These are phyloP conservation scores for Epicampocera succincta DNA, from an alignment of 2,888 invertebrate genomes.

Conservation along the genomic window DNA sequence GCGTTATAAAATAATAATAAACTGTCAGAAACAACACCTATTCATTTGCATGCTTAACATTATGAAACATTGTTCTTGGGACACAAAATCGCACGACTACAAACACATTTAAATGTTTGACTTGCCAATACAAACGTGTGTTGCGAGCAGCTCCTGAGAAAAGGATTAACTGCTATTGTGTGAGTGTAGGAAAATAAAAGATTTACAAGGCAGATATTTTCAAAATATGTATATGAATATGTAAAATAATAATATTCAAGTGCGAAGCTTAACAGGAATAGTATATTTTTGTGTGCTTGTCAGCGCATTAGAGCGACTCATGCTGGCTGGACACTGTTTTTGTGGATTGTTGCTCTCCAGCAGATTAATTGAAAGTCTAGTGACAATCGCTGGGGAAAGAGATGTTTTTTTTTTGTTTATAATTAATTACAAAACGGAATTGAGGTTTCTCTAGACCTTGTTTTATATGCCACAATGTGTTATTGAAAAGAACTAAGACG, in stretches of 20 bases:
- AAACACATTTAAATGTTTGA: background rate
- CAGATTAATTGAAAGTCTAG: too few species aligned
- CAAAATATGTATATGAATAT: background rate
- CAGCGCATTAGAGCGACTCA: too few species aligned
- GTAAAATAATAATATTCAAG: constrained; percentile 22
- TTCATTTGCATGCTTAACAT: constrained; percentile 30
- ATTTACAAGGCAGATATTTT: constrained; percentile 30
- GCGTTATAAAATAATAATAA: constrained; percentile 26
- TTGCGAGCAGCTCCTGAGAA: constrained; percentile 3
- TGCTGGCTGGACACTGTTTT: too few species aligned
- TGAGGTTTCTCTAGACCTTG: too few species aligned
- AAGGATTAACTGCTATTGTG: background rate
- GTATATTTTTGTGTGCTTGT: background rate
- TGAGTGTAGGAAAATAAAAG: background rate
- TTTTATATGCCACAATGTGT: too few species aligned
- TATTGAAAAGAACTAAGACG: too few species aligned
- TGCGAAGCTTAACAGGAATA: background rate
- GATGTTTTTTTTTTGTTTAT: too few species aligned
- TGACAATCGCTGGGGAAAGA: too few species aligned
- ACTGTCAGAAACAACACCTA: constrained; percentile 53
- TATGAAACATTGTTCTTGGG: constrained; percentile 2
- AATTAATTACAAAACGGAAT: too few species aligned
- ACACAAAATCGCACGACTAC: background rate
- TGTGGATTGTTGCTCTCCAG: too few species aligned
- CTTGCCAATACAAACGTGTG: background rate